phyloP scores from a whole-genome alignment of 2,113 vertebrate genomes.

The Mormoops blainvillei region DNA sequence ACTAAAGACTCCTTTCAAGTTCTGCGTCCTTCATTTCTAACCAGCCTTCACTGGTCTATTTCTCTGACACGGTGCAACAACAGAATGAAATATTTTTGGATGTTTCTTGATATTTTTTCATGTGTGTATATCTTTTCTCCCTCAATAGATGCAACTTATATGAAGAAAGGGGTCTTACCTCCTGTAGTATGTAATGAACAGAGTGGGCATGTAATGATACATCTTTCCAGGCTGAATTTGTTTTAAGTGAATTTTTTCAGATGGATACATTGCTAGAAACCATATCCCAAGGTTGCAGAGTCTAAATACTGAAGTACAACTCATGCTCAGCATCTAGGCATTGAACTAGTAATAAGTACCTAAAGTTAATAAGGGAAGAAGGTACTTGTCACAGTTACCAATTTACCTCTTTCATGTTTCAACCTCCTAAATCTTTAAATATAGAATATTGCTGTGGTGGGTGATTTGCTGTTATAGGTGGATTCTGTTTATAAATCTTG shows the following conservation, averaged over 20 bases:
- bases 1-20: neutral
- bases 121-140: neutral
- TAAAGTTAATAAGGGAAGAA: neutral
- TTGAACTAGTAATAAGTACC: neutral
- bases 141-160: neutral
- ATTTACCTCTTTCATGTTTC: neutral
- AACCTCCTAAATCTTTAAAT: neutral
- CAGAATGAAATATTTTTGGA: neutral
- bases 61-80: neutral
- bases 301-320: neutral
- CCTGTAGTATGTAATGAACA: neutral
- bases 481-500: neutral
- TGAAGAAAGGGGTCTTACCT: neutral
- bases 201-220: neutral
- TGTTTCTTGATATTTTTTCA: neutral
- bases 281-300: neutral
- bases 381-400: neutral
- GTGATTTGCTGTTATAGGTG: neutral
- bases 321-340: neutral
- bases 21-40: neutral
- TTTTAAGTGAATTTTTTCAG: neutral
- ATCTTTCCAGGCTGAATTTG: neutral
- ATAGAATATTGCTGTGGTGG: neutral
- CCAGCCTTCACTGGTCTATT: neutral
- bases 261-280: neutral